Conservation (phyloP, 2,888 invertebrate genomes). For the Drosophila gaucha region DNA sequence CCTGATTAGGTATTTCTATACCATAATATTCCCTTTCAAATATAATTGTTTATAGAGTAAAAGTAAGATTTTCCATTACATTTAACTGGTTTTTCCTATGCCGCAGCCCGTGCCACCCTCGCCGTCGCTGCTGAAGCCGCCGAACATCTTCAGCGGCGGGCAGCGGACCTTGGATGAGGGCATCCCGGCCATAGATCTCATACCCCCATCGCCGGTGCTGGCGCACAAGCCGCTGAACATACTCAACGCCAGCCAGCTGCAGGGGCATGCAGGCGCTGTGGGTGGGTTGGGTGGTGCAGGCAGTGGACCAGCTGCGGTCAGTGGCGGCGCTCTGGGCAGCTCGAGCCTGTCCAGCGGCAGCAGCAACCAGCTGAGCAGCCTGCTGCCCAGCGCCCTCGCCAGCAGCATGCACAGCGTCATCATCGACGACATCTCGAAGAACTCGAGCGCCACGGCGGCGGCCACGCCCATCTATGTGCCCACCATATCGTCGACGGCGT, state of each 20-base stretch:
- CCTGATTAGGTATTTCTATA: too few species aligned
- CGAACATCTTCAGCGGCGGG: slow-evolving; percentile 81
- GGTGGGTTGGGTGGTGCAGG: slow-evolving; percentile 2
- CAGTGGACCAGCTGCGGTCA: slow-evolving; percentile 4
- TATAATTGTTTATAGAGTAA: too few species aligned
- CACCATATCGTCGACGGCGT: slow-evolving; percentile 75
- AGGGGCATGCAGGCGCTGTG: slow-evolving; percentile 66
- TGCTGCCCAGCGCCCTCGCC: slow-evolving; percentile 62
- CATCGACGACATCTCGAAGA: slow-evolving; percentile 83
- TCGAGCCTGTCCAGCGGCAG: slow-evolving; percentile 29
- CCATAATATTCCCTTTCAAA: too few species aligned
- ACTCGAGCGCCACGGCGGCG: slow-evolving; percentile 67
- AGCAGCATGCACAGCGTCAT: slow-evolving; percentile 76
- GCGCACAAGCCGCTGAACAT: slow-evolving; percentile 83
- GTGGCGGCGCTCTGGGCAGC: slow-evolving; percentile 2
- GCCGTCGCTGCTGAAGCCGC: slow-evolving; percentile 83
- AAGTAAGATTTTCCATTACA: too few species aligned
- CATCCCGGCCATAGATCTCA: slow-evolving; percentile 84
- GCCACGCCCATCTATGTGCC: slow-evolving; percentile 79
- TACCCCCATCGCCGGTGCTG: slow-evolving; percentile 82
- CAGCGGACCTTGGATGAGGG: slow-evolving; percentile 83
- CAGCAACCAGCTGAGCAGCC: slow-evolving; percentile 41
- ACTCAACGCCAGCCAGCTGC: slow-evolving; percentile 82
- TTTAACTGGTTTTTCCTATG: too few species aligned
- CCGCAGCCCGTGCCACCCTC: slow-evolving; percentile 69